Conservation (phyloP, 2,113 vertebrate species). For the Paramisgurnus dabryanus region DNA sequence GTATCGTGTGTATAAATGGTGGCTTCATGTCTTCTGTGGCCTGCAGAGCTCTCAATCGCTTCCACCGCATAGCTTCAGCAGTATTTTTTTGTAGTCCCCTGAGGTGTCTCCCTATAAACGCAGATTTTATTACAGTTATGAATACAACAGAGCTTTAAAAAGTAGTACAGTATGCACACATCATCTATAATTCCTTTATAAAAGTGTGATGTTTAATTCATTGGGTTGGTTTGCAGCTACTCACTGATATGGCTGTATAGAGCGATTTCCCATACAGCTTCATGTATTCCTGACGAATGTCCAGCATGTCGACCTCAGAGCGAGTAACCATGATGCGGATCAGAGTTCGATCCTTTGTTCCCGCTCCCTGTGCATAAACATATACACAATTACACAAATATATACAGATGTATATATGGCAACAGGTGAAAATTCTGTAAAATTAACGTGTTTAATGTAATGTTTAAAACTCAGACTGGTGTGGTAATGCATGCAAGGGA, state of each 20-base stretch:
- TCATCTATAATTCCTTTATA: not conserved
- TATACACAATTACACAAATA: not conserved
- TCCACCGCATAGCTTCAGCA: slow-evolving; percentile 95
- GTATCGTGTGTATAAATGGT: slow-evolving; percentile 28
- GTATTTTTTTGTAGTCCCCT: slow-evolving; percentile 94
- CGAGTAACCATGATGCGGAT: slow-evolving; percentile 95
- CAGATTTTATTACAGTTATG: slow-evolving; percentile 11
- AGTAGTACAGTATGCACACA: too few species aligned
- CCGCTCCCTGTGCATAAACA: slow-evolving; percentile 78
- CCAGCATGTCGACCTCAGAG: slow-evolving; percentile 91
- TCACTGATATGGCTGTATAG: slow-evolving; percentile 89
- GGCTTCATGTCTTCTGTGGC: slow-evolving; percentile 21
- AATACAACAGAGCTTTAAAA: not conserved
- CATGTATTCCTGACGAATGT: slow-evolving; percentile 89
- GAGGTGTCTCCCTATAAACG: slow-evolving; percentile 89
- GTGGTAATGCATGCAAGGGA: too few species aligned
- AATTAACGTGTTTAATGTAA: not conserved
- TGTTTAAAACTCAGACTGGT: too few species aligned
- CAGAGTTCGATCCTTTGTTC: slow-evolving; percentile 91
- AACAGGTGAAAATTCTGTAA: not conserved
- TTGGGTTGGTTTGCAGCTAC: slow-evolving; percentile 50
- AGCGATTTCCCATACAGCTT: slow-evolving; percentile 88
- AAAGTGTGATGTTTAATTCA: not conserved
- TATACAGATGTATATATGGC: too few species aligned
- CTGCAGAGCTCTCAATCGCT: slow-evolving; percentile 77